A percentile compares a stretch with the other conserved stretches of the same genome.
Conservation (phyloP, 2,888 invertebrate genomes). For the Tenthredo amoena region DNA sequence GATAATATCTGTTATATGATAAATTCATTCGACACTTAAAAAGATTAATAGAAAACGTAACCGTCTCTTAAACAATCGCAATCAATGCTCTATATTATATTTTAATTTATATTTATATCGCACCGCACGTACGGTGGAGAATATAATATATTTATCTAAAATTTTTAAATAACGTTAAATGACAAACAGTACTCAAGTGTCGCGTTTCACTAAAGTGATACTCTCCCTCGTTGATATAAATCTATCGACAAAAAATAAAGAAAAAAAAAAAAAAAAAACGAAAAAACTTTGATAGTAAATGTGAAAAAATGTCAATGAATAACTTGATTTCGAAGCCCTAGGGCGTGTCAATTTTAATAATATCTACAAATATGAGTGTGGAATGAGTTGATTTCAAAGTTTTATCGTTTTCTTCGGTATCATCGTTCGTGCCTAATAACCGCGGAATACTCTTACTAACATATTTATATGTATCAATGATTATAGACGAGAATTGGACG, state of each 20-base stretch:
- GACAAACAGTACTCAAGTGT: background rate
- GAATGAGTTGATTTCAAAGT: constrained; percentile 33
- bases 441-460: background rate
- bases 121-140: background rate
- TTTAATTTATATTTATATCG: constrained; percentile 6
- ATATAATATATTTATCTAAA: background rate
- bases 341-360: constrained; percentile 12
- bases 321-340: background rate
- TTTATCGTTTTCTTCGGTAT: constrained; percentile 42
- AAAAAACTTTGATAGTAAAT: constrained; percentile 18
- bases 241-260: background rate
- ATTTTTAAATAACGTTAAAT: constrained; percentile 24
- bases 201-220: constrained; percentile 6
- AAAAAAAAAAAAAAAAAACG: background rate
- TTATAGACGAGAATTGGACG: background rate
- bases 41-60: constrained; percentile 58
- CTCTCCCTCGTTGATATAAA: background rate
- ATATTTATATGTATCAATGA: background rate
- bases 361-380: constrained; percentile 41
- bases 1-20: constrained; percentile 54
- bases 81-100: constrained; percentile 50
- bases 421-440: background rate
- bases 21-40: constrained; percentile 53
- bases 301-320: constrained; percentile 23
- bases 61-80: constrained; percentile 50